Percentiles rank a stretch among this genome's conserved stretches.
Evolutionary conservation across 1,140 invertebrate species (phyloP).

Genomic region (Adelges cooleyi): DNA sequence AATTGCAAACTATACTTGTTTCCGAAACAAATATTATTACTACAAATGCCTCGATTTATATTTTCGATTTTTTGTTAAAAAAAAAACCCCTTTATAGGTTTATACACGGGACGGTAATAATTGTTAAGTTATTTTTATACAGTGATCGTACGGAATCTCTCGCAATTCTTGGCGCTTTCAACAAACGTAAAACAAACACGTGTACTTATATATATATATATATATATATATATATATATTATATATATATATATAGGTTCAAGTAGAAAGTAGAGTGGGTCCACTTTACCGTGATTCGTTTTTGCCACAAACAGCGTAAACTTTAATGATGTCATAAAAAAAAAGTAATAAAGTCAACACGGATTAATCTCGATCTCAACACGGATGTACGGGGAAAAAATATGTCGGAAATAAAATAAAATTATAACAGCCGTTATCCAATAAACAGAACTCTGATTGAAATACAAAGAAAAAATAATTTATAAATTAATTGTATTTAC

Average conservation of each 20-base stretch:
- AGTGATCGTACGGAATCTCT: too few relatives aligned
- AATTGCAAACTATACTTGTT: too few relatives aligned
- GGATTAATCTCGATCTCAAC: not conserved
- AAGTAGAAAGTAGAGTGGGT: not conserved
- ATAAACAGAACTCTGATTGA: not conserved
- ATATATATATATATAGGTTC: too few relatives aligned
- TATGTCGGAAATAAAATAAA: not conserved
- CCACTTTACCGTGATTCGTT: constrained; percentile 16
- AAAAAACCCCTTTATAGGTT: too few relatives aligned
- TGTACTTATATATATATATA: not conserved
- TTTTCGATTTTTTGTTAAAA: too few relatives aligned
- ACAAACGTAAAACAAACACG: constrained; percentile 8
- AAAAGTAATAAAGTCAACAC: constrained; percentile 10
- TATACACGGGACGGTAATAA: too few relatives aligned
- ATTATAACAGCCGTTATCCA: not conserved
- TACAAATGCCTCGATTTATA: too few relatives aligned
- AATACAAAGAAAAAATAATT: not conserved
- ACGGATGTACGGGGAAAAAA: not conserved
- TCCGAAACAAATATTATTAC: too few relatives aligned
- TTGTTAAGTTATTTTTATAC: too few relatives aligned
- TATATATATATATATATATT: too few relatives aligned
- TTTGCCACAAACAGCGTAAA: constrained; percentile 15
- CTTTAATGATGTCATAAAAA: constrained; percentile 24
- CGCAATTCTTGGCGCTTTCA: constrained; percentile 7
- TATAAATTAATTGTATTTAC: not conserved